Percentiles rank a stretch among this genome's conserved stretches.
phyloP scores from a whole-genome alignment of 2,113 vertebrate genomes.

The Heliornis fulica region DNA sequence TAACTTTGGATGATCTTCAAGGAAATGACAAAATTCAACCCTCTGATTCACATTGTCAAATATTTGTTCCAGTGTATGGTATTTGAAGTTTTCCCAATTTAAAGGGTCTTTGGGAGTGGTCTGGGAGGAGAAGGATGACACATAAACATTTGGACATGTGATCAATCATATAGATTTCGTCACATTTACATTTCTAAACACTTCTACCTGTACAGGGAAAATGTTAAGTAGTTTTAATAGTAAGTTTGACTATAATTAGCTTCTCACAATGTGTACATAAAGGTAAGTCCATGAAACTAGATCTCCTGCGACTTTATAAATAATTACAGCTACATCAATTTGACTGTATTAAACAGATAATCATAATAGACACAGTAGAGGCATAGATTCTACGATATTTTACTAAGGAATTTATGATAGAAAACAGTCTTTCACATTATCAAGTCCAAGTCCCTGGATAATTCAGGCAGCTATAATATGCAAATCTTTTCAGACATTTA shows the following conservation, averaged over 20 bases:
- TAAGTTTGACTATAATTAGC: neutral
- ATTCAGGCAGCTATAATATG: neutral
- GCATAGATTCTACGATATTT: neutral
- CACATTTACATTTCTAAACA: neutral
- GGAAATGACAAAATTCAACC: neutral
- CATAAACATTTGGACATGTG: neutral
- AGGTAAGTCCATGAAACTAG: neutral
- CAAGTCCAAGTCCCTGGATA: neutral
- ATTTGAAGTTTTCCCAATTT: neutral
- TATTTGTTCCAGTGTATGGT: neutral
- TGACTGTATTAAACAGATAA: neutral
- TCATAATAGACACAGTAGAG: neutral
- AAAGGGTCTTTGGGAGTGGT: neutral
- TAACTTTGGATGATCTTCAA: neutral
- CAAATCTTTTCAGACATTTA: neutral
- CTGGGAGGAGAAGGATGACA: neutral
- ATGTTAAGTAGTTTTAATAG: neutral
- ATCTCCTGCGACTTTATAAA: neutral
- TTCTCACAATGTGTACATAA: neutral
- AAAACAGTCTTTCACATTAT: neutral
- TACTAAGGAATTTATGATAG: neutral
- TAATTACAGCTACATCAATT: neutral
- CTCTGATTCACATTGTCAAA: neutral
- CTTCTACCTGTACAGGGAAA: neutral
- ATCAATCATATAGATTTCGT: neutral